Base-by-base conservation (phyloP, 2,888 invertebrate species). In the Drosophila buzzatii region DNA sequence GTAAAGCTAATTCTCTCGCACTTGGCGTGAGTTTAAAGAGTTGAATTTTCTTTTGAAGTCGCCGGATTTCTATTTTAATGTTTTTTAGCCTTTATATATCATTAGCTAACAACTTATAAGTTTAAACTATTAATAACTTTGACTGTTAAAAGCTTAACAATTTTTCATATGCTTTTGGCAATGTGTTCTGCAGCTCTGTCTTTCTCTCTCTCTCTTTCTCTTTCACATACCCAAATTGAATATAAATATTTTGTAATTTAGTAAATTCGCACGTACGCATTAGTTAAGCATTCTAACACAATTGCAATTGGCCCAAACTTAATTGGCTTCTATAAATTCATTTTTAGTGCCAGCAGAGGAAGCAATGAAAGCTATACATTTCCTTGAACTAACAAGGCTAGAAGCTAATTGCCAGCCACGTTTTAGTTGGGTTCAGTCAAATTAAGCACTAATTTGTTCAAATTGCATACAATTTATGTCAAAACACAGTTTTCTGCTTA, bases 381-480 rank as follows among this genome's bases (percentile, higher is more conserved):
- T 18, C 33, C 33, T 20, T 33, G n/a, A 45, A 31, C 9, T 72
- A 66, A 35, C 57, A 39, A 42, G 73, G 23, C 56, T 57, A 47
- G 1, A 6, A 62, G 23, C 61, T 80, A 83, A 83, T 79, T 75
- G 60, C 42, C 39, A 44, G 42, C 7, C 59, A 75, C 65, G 60
- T 63, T 70, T 56, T 33, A 41, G 47, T 71, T 61, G 51, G 65
- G 51, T 49, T 56, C 49, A 57, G 57, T 57, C 47, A 67, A 73
- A 79, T 76, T 66, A 70, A 68, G 62, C 63, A 58, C 67, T 79
- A 76, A 81, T 82, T 81, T 70, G 76, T 41, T 56, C 39, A 57
- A 70, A 70, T 72, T 73, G 73, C 69, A 68, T 35, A 49, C 57
- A 57, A 33, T 60, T 62, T 51, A 52, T 67, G 73, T 14, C 23